Evolutionary conservation across 2,113 vertebrate genomes (phyloP).

Genomic region (Chaetorhynchus papuensis): DNA sequence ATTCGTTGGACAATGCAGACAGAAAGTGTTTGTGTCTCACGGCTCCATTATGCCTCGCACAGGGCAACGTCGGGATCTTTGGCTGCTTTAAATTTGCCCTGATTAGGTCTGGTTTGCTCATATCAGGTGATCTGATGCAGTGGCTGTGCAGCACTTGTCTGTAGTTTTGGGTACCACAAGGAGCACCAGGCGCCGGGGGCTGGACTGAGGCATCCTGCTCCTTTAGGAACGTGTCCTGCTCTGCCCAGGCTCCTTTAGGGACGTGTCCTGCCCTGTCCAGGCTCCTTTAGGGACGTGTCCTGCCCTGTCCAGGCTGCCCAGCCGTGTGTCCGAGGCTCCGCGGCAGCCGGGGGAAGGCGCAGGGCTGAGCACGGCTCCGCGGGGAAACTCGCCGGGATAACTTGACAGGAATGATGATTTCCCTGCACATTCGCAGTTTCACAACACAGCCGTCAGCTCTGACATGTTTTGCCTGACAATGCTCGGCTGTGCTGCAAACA

Average conservation of each 20-base stretch:
- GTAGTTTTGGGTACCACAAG: conserved; percentile 45
- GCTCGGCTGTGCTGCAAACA: not conserved
- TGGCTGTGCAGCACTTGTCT: conserved; percentile 37
- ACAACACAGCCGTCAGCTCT: not conserved
- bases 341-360: conserved; percentile 63
- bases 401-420: not conserved
- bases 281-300: not conserved
- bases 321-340: not conserved
- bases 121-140: conserved; percentile 55
- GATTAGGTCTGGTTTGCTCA: conserved; percentile 27
- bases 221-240: not conserved
- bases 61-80: not conserved
- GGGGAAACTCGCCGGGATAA: not conserved
- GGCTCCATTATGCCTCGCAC: conserved; percentile 43
- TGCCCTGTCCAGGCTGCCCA: not conserved
- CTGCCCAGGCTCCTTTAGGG: not conserved
- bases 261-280: not conserved
- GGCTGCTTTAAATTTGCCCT: conserved; percentile 29
- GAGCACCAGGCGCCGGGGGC: not conserved
- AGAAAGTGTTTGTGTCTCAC: conserved; percentile 1
- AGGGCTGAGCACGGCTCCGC: conserved; percentile 18
- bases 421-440: not conserved
- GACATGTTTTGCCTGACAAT: conserved; percentile 5
- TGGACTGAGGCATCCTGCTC: conserved; percentile 4
- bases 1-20: conserved; percentile 37